Evolutionary conservation across 2,888 invertebrate genomes (phyloP).

Genomic region (Tupiocoris notatus): DNA sequence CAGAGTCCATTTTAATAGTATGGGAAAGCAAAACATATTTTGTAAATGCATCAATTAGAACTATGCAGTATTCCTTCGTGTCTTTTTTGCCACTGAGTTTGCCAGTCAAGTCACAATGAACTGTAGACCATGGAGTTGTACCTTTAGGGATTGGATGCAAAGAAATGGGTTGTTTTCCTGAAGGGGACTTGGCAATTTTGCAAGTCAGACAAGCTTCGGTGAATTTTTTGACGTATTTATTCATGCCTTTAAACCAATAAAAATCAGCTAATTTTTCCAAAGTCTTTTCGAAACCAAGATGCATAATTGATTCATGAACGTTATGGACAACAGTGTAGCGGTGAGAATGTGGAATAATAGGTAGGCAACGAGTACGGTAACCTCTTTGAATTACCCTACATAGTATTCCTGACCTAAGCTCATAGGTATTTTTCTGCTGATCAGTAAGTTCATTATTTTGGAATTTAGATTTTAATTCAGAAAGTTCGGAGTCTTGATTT

Average conservation of each 20-base stretch:
- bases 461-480: neutral
- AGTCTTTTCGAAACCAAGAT: slow-evolving; percentile 20
- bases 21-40: slow-evolving; percentile 6
- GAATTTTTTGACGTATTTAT: slow-evolving; percentile 51
- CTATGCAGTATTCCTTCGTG: slow-evolving; percentile 51
- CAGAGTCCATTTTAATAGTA: slow-evolving; percentile 51
- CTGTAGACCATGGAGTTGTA: slow-evolving; percentile 50
- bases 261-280: slow-evolving; percentile 13
- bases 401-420: slow-evolving; percentile 40
- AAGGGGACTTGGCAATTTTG: slow-evolving; percentile 50
- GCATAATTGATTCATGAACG: slow-evolving; percentile 35
- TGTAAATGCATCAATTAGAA: slow-evolving; percentile 48
- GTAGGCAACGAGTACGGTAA: neutral
- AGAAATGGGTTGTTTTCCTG: slow-evolving; percentile 50
- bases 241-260: slow-evolving; percentile 27
- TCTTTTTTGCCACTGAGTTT: slow-evolving; percentile 51
- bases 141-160: slow-evolving; percentile 52
- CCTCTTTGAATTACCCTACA: slow-evolving; percentile 49
- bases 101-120: slow-evolving; percentile 51
- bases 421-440: slow-evolving; percentile 33
- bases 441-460: slow-evolving; percentile 5
- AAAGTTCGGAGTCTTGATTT: neutral
- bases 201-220: slow-evolving; percentile 52
- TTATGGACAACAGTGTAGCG: slow-evolving; percentile 51
- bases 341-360: slow-evolving; percentile 41